Evolutionary conservation across 2,888 invertebrate species (phyloP).

Genomic region (Scaptomyza caliginosa): DNA sequence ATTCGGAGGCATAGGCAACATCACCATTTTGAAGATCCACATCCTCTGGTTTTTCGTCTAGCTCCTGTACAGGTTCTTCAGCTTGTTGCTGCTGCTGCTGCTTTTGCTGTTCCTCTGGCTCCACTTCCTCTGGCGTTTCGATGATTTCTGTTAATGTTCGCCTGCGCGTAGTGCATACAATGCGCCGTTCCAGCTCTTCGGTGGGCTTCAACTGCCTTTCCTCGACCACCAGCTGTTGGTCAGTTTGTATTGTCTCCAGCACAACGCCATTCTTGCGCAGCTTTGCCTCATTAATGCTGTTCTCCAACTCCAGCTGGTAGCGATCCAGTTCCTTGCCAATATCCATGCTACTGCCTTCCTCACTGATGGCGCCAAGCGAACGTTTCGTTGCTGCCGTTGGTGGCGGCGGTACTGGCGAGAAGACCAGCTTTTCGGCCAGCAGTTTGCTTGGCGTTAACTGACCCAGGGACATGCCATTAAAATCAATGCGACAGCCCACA

Average conservation of each 20-base stretch:
- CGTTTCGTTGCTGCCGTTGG: constrained; percentile 49
- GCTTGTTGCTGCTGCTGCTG: neutral
- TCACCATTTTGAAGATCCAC: constrained; percentile 31
- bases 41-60: neutral
- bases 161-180: constrained; percentile 52
- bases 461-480: constrained; percentile 73
- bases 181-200: constrained; percentile 46
- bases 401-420: constrained; percentile 71
- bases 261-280: constrained; percentile 65
- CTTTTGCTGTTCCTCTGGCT: neutral
- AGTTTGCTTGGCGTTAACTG: constrained; percentile 82
- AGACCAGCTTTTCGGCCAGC: constrained; percentile 82
- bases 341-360: constrained; percentile 81
- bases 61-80: neutral
- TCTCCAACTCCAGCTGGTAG: constrained; percentile 84
- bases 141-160: constrained; percentile 61
- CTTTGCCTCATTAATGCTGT: constrained; percentile 84
- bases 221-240: constrained; percentile 30
- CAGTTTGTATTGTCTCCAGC: constrained; percentile 22
- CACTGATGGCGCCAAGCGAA: constrained; percentile 79
- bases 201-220: constrained; percentile 17
- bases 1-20: constrained; percentile 65
- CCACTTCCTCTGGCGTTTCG: constrained; percentile 53
- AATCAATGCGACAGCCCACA: constrained; percentile 82
- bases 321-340: constrained; percentile 83